These are phyloP conservation scores for Euwallacea similis DNA, from an alignment of 1,140 invertebrate genomes.

Conservation along the genomic window DNA sequence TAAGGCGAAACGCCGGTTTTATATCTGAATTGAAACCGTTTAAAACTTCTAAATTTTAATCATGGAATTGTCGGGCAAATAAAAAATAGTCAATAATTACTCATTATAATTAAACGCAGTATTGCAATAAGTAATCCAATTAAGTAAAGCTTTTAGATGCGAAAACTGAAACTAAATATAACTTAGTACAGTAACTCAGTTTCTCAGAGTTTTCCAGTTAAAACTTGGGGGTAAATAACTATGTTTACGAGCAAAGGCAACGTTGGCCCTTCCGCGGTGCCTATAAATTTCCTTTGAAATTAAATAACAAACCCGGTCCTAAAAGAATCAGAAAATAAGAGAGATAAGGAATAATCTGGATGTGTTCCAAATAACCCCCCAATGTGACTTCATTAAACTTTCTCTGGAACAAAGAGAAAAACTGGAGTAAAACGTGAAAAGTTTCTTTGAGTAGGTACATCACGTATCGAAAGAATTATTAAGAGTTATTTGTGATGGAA, in stretches of 20 bases:
- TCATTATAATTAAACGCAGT: too few species aligned
- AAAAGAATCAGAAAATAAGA: not conserved
- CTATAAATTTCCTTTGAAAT: slow-evolving; percentile 3
- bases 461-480: too few species aligned
- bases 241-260: not conserved
- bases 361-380: not conserved
- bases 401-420: not conserved
- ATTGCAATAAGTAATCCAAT: too few species aligned
- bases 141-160: too few species aligned
- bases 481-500: too few species aligned
- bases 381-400: slow-evolving; percentile 4
- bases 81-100: too few species aligned
- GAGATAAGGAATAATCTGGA: not conserved
- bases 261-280: not conserved
- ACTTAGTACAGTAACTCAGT: too few species aligned
- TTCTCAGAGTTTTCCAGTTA: too few species aligned
- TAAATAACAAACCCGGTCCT: slow-evolving; percentile 1
- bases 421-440: not conserved
- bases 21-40: not conserved
- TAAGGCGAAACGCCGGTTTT: not conserved
- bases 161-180: too few species aligned
- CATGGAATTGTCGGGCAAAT: too few species aligned
- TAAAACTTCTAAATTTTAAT: not conserved
- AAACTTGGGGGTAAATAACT: not conserved
- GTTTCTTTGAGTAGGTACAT: not conserved